Conservation (phyloP, 2,888 invertebrate species). For the Aleiodes alternator region DNA sequence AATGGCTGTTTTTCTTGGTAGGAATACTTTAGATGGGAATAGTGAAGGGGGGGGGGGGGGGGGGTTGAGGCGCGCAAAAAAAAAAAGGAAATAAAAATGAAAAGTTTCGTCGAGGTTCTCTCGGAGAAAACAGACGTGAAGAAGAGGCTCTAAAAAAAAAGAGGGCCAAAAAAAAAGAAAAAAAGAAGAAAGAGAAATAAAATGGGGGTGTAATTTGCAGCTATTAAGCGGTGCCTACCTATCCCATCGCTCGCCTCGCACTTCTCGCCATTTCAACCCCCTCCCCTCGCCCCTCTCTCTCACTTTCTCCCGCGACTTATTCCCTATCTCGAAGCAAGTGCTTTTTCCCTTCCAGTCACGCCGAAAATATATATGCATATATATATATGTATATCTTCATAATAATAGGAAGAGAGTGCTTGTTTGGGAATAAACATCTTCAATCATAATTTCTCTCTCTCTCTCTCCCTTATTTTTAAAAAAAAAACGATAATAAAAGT, state of each 20-base stretch:
- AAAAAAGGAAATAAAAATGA: constrained; percentile 54
- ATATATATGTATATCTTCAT: constrained; percentile 22
- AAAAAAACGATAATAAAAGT: constrained; percentile 24
- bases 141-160: constrained; percentile 36
- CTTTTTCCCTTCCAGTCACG: constrained; percentile 23
- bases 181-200: constrained; percentile 36
- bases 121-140: constrained; percentile 55
- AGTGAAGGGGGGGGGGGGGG: constrained; percentile 17
- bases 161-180: constrained; percentile 37
- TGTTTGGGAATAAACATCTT: constrained; percentile 31
- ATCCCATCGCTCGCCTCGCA: constrained; percentile 47
- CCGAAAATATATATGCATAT: constrained; percentile 26
- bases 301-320: constrained; percentile 33
- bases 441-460: constrained; percentile 27
- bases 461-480: background rate
- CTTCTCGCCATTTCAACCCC: constrained; percentile 36
- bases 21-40: constrained; percentile 73
- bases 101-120: constrained; percentile 34
- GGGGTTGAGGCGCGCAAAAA: background rate
- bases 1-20: constrained; percentile 75
- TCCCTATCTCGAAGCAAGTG: constrained; percentile 32
- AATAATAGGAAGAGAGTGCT: constrained; percentile 27
- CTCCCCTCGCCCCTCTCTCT: constrained; percentile 4
- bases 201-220: constrained; percentile 67
- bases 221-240: constrained; percentile 66